These are phyloP conservation scores for Mus spicilegus DNA, from an alignment of 2,113 vertebrate species.

Conservation along the genomic window DNA sequence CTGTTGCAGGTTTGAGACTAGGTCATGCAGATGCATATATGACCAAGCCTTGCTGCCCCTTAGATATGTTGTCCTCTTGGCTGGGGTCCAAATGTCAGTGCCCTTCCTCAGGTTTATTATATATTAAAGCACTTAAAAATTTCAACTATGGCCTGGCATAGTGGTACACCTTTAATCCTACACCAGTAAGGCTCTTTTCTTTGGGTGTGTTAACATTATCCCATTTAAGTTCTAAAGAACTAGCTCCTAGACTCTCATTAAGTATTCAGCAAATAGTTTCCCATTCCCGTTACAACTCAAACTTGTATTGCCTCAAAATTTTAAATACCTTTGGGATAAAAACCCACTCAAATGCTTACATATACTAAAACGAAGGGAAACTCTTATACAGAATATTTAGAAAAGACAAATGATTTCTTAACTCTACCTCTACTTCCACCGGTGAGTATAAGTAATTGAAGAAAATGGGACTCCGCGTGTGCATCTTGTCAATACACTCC, in stretches of 20 bases:
- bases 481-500: conserved; percentile 96
- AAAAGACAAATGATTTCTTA: conserved; percentile 53
- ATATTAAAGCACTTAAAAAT: neutral
- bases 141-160: neutral
- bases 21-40: neutral
- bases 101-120: neutral
- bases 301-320: neutral
- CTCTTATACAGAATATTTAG: conserved; percentile 62
- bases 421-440: conserved; percentile 89
- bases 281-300: neutral
- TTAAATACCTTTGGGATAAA: conserved; percentile 44
- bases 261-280: conserved; percentile 22
- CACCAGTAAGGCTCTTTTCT: neutral
- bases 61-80: neutral
- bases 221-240: conserved; percentile 14
- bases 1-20: neutral
- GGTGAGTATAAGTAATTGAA: conserved; percentile 97
- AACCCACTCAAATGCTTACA: conserved; percentile 48
- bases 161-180: neutral
- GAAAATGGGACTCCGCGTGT: conserved; percentile 95
- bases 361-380: conserved; percentile 56
- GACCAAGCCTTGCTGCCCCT: neutral
- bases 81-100: neutral
- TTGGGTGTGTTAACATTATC: conserved; percentile 32
- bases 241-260: conserved; percentile 38